These are phyloP conservation scores for Apis cerana DNA, from an alignment of 1,140 invertebrate genomes.

Conservation along the genomic window DNA sequence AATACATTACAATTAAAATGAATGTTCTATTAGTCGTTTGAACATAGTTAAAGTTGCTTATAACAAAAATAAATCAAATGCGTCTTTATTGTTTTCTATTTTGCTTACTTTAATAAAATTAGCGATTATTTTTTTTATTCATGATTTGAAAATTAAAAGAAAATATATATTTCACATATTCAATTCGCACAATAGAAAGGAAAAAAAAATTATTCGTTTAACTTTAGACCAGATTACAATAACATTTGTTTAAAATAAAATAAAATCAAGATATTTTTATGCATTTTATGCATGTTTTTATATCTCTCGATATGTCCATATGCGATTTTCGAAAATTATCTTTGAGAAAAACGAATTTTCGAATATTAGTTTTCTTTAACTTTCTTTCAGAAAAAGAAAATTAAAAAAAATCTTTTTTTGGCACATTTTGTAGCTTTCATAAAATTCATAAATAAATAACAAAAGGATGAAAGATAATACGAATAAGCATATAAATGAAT, in stretches of 20 bases:
- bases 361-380: too few relatives aligned
- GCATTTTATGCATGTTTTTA: background rate
- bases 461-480: background rate
- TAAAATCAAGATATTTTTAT: background rate
- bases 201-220: background rate
- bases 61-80: background rate
- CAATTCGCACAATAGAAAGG: too few relatives aligned
- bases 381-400: background rate
- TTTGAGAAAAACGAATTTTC: background rate
- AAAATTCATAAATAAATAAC: background rate
- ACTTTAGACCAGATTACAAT: background rate
- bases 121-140: background rate
- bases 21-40: background rate
- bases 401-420: background rate
- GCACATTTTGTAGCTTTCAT: background rate
- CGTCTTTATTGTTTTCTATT: background rate
- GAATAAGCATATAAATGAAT: slow-evolving; percentile 3
- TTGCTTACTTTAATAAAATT: background rate
- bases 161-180: background rate
- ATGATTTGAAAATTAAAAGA: background rate
- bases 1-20: background rate
- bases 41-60: background rate
- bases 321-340: background rate
- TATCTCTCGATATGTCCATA: background rate
- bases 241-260: background rate